A percentile compares a stretch with the other conserved stretches of the same genome.
Conservation (phyloP, 2,797 vertebrate genomes). For the Onychomys torridus region DNA sequence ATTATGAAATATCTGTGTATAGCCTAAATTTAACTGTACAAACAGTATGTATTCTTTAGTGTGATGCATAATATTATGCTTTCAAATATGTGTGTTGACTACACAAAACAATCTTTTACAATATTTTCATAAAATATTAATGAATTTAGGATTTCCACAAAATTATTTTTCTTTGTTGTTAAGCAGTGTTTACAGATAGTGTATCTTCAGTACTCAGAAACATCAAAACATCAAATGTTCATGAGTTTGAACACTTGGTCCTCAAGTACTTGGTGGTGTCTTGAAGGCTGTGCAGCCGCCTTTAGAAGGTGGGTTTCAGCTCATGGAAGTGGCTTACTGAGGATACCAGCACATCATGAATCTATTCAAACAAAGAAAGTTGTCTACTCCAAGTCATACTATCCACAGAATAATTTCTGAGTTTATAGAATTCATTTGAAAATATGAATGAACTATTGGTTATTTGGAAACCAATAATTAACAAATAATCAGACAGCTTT, state of each 20-base stretch:
- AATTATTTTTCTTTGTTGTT: conserved; percentile 12
- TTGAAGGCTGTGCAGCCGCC: background rate
- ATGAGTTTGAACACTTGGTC: background rate
- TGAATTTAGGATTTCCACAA: background rate
- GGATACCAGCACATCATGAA: background rate
- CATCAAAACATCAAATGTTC: conserved; percentile 1
- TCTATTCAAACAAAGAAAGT: background rate
- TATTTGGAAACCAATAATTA: background rate
- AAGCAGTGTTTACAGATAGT: background rate
- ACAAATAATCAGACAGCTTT: background rate
- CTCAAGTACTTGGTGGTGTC: background rate
- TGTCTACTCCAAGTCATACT: background rate
- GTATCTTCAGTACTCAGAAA: conserved; percentile 5
- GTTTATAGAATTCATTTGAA: conserved; percentile 28
- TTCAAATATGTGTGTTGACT: conserved; percentile 49
- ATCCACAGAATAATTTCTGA: background rate
- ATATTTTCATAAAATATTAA: background rate
- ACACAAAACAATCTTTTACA: conserved; percentile 51
- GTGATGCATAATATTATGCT: background rate
- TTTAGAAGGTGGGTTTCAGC: background rate
- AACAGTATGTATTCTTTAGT: background rate
- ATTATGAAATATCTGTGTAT: background rate
- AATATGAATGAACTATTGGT: background rate
- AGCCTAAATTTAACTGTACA: conserved; percentile 45
- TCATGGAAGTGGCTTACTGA: background rate